Percentiles rank a stretch among this genome's conserved stretches.
Conservation (phyloP, 2,888 invertebrate species). For the Tipula confusa region DNA sequence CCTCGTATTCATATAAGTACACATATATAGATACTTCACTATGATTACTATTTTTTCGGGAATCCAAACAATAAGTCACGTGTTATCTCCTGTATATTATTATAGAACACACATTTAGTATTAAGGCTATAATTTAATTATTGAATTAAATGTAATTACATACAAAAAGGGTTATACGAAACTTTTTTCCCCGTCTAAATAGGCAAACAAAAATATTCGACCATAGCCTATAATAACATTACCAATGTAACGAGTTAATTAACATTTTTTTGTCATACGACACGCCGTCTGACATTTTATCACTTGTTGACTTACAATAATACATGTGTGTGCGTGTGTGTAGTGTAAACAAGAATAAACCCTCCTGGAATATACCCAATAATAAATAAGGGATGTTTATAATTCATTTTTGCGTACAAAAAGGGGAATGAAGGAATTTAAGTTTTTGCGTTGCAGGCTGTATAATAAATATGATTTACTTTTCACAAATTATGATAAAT, state of each 20-base stretch:
- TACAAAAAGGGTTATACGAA: neutral
- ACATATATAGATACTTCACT: neutral
- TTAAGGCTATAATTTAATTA: conserved; percentile 25
- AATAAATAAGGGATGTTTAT: conserved; percentile 12
- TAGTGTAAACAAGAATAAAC: neutral
- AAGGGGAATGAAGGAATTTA: neutral
- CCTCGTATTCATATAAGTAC: neutral
- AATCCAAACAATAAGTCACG: conserved; percentile 20
- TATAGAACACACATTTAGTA: neutral
- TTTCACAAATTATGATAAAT: conserved; percentile 9
- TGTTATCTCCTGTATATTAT: conserved; percentile 12
- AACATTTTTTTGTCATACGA: neutral
- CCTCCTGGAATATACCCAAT: neutral
- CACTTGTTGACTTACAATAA: conserved; percentile 3
- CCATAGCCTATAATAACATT: no score
- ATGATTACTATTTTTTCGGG: conserved; percentile 3
- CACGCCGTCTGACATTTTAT: neutral
- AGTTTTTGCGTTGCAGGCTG: neutral
- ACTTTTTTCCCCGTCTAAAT: neutral
- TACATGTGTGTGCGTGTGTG: no score
- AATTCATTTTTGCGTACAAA: neutral
- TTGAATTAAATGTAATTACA: conserved; percentile 12
- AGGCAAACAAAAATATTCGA: neutral
- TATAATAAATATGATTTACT: neutral
- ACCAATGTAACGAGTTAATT: neutral